phyloP scores from a whole-genome alignment of 2,888 invertebrate genomes.

The Apamea crenata region DNA sequence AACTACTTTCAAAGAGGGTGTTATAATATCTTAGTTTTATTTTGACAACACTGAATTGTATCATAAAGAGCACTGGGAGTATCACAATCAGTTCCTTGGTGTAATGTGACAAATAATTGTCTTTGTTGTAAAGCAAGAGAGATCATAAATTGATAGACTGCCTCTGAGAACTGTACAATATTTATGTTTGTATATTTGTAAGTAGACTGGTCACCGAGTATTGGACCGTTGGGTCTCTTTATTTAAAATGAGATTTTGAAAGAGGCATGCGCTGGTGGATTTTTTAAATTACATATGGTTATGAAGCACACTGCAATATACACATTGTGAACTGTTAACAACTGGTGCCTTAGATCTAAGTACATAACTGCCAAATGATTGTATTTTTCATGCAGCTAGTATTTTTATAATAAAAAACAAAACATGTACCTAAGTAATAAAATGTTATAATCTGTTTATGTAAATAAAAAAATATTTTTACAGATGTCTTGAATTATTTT shows the following conservation, averaged over 20 bases:
- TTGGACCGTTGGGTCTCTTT: neutral
- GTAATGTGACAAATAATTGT: conserved; percentile 25
- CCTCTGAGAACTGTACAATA: conserved; percentile 36
- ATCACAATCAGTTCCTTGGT: conserved; percentile 28
- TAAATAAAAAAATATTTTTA: conserved; percentile 72
- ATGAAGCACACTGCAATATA: conserved; percentile 16
- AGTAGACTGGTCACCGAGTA: conserved; percentile 24
- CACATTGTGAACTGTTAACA: conserved; percentile 13
- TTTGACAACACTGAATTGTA: conserved; percentile 30
- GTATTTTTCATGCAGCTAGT: conserved; percentile 55
- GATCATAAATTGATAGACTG: conserved; percentile 10
- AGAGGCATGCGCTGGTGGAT: neutral
- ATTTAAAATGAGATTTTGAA: neutral
- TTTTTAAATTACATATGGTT: conserved; percentile 20
- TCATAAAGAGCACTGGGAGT: conserved; percentile 32
- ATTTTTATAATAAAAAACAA: conserved; percentile 55
- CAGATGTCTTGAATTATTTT: conserved; percentile 14
- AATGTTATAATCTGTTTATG: conserved; percentile 62
- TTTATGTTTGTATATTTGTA: conserved; percentile 59
- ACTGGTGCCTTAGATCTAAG: conserved; percentile 53
- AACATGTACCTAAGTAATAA: conserved; percentile 42
- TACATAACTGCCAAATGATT: conserved; percentile 51
- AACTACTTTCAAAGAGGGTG: conserved; percentile 23
- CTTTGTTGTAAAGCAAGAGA: conserved; percentile 24
- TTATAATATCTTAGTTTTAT: conserved; percentile 32